Conservation (phyloP, 2,797 vertebrate species). For the Hippocampus kuda region DNA sequence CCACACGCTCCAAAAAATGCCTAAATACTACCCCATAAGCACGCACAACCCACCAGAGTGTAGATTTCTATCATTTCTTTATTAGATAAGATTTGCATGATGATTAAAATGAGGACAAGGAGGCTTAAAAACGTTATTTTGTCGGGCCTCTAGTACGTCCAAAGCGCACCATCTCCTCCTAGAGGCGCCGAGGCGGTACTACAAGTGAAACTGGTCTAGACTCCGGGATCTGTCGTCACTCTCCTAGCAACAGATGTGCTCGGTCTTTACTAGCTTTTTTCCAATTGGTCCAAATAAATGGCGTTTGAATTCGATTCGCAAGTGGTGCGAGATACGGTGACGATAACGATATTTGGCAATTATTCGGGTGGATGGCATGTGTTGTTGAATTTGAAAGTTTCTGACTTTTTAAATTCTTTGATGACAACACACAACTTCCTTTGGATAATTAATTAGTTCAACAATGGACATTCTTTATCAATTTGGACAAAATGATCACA, state of each 20-base stretch:
- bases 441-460: neutral
- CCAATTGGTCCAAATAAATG: slow-evolving; percentile 33
- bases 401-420: neutral
- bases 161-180: slow-evolving; percentile 27
- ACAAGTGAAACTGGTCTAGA: slow-evolving; percentile 35
- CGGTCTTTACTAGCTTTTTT: slow-evolving; percentile 47
- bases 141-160: slow-evolving; percentile 11
- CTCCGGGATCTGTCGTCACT: slow-evolving; percentile 58
- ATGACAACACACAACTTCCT: neutral
- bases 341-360: neutral
- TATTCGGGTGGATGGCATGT: neutral
- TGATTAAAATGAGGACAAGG: neutral
- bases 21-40: neutral
- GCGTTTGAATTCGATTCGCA: neutral
- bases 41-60: neutral
- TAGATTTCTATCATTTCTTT: neutral
- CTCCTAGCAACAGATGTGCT: slow-evolving; percentile 66
- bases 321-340: neutral
- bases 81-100: neutral
- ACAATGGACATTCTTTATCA: neutral
- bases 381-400: neutral
- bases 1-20: neutral
- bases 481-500: neutral
- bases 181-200: slow-evolving; percentile 20
- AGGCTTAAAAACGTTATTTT: slow-evolving; percentile 25